phyloP scores from a whole-genome alignment of 2,797 vertebrate species.

The Acridotheres tristis region DNA sequence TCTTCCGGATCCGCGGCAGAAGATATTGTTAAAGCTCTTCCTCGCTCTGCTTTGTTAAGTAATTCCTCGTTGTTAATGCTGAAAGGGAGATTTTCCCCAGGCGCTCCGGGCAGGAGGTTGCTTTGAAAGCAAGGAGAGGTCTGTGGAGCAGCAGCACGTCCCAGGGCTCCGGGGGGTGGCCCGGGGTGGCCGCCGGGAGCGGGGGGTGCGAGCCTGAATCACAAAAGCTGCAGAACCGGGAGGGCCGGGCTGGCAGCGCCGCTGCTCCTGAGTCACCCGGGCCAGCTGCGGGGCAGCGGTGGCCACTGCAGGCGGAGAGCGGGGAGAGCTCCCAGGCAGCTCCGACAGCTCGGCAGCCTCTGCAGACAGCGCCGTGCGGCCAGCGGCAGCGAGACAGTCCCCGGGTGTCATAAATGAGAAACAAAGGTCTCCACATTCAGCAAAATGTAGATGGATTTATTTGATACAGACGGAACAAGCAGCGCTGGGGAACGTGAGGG shows the following conservation, averaged over 20 bases:
- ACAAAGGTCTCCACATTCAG: no score
- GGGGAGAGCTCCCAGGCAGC: no score
- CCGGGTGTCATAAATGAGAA: no score
- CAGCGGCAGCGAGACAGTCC: no score
- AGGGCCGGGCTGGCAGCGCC: neutral
- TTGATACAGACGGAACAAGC: no score
- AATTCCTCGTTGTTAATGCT: neutral
- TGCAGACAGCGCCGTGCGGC: no score
- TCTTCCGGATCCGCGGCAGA: neutral
- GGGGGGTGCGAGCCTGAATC: neutral
- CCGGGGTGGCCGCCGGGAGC: neutral
- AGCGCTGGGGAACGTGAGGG: no score
- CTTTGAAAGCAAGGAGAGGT: neutral
- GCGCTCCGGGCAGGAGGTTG: neutral
- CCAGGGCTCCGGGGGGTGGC: neutral
- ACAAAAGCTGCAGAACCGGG: neutral
- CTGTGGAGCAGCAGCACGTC: constrained; percentile 12
- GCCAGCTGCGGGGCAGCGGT: no score
- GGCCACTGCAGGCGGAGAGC: no score
- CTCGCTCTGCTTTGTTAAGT: neutral
- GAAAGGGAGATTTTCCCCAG: neutral
- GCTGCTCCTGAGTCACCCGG: no score
- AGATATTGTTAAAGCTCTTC: neutral
- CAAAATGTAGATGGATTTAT: no score
- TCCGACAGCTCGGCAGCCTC: no score